Conservation (phyloP, 2,888 invertebrate species). For the Monopis laevigella region DNA sequence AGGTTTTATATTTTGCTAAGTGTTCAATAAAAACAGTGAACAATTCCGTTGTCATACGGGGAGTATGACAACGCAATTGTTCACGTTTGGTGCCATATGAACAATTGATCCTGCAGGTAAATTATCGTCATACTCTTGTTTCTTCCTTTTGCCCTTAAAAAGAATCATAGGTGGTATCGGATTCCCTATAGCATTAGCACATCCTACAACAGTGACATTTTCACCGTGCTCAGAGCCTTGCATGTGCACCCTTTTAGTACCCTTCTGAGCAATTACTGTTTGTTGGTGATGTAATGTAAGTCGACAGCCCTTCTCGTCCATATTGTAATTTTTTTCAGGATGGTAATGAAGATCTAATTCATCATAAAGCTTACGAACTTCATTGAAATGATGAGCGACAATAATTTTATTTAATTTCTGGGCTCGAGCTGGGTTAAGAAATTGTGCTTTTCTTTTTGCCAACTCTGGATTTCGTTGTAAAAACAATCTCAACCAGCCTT, state of each 20-base stretch:
- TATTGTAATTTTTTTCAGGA: constrained; percentile 14
- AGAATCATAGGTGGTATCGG: constrained; percentile 12
- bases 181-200: too few relatives aligned
- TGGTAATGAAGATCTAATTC: constrained; percentile 7
- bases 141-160: constrained; percentile 12
- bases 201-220: constrained; percentile 13
- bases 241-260: too few relatives aligned
- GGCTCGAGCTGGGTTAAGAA: too few relatives aligned
- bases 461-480: too few relatives aligned
- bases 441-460: too few relatives aligned
- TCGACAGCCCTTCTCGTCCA: constrained; percentile 16
- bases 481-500: too few relatives aligned
- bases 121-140: constrained; percentile 17
- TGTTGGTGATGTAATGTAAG: constrained; percentile 14
- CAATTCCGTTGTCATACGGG: too few relatives aligned
- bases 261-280: constrained; percentile 10
- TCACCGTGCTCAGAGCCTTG: constrained; percentile 13
- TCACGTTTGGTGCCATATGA: constrained; percentile 19
- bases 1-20: constrained; percentile 15
- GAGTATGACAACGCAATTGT: constrained; percentile 17
- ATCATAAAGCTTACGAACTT: too few relatives aligned
- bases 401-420: too few relatives aligned
- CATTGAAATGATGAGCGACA: too few relatives aligned
- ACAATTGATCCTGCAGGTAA: constrained; percentile 19
- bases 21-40: constrained; percentile 16